These are phyloP conservation scores for Pristionchus japonicus DNA, from an alignment of 2,888 invertebrate genomes.

Conservation along the genomic window DNA sequence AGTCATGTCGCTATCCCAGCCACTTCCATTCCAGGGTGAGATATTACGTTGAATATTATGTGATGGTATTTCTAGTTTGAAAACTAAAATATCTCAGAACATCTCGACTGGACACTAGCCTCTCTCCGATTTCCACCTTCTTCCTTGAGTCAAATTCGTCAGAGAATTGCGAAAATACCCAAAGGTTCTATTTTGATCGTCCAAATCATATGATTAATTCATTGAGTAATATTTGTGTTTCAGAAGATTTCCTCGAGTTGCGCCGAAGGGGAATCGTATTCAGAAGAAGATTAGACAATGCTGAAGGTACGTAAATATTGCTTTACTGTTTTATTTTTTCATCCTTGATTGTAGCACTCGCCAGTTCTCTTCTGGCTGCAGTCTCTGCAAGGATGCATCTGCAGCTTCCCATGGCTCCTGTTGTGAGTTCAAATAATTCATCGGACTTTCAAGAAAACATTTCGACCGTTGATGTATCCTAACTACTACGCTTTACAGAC, in stretches of 20 bases:
- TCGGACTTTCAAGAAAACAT: too few species aligned
- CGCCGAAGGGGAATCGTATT: neutral
- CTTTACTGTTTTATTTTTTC: neutral
- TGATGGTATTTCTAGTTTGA: neutral
- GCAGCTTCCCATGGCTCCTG: neutral
- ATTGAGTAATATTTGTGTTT: neutral
- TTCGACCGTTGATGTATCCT: too few species aligned
- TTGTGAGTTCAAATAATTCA: too few species aligned
- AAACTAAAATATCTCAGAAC: neutral
- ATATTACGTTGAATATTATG: neutral
- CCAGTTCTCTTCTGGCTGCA: neutral
- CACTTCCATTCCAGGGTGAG: neutral
- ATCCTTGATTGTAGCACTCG: neutral
- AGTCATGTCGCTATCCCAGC: neutral
- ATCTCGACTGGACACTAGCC: constrained; percentile 11
- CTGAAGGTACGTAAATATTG: neutral
- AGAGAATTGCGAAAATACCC: neutral
- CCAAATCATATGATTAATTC: neutral
- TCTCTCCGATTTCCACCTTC: neutral
- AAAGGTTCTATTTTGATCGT: neutral
- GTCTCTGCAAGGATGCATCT: neutral
- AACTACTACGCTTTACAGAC: too few species aligned
- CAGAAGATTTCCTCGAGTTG: constrained; percentile 30
- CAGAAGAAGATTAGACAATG: neutral
- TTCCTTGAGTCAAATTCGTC: neutral